Evolutionary conservation across 2,797 vertebrate species (phyloP), one percentile per base, ranked within the genome.

Genomic region (Meriones psammophilus): DNA sequence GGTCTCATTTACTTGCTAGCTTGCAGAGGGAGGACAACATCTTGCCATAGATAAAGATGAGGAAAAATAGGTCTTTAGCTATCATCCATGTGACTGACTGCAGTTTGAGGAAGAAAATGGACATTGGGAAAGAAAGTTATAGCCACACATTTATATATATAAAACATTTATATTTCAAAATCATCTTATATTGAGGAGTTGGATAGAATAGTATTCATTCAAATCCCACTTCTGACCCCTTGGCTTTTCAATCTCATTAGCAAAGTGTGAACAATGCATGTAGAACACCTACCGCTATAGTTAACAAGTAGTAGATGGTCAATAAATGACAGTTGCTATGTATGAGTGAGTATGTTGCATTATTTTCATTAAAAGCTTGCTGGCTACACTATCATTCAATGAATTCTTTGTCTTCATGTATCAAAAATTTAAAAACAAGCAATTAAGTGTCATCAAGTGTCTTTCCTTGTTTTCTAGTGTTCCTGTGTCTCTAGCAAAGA

Each of bases 351-450:
- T 68, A 14, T 88, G n/a, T 60, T 92, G 2, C 78, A 50, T 24
- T 83, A 4, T 30, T 88, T 89, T 81, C 39, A 77, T 54, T 92
- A 73, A 96, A 94, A 28, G 3, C 71, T 85, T 28, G 3, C 77
- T 95, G 39, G 84, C 12, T 92, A 58, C n/a, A 9, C 84, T 71
- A 92, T 73, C 22, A 56, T 17, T 92, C 28, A 74, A n/a, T 30
- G 39, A 88, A 79, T 74, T 54, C 22, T 36, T 87, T 91, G 50
- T 0, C 36, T 39, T 50, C 42, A 30, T 42, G 3, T 92, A 90
- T 88, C n/a, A 89, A 46, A 85, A 18, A 26, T 76, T 66, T 39
- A 90, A 62, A 81, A 81, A 4, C 18, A 71, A 50, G 60, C n/a
- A 92, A 30, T 69, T 88, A 46, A 54, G 1, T 33, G 68, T 46